Conservation (phyloP, 2,797 vertebrate genomes). For the Crenichthys baileyi region DNA sequence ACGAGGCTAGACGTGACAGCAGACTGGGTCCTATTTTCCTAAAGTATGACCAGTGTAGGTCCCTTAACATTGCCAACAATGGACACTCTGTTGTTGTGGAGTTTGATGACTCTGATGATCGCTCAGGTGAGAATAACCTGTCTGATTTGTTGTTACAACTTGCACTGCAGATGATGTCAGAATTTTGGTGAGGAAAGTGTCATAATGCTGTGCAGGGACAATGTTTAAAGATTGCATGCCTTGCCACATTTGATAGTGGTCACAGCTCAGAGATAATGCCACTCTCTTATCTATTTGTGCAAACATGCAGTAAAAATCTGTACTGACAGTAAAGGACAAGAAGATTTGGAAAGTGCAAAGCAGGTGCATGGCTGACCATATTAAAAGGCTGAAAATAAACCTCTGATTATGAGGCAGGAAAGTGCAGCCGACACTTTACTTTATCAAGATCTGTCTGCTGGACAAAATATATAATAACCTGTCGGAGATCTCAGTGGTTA, state of each 20-base stretch:
- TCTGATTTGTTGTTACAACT: neutral
- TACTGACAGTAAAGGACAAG: slow-evolving; percentile 25
- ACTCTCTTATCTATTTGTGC: slow-evolving; percentile 14
- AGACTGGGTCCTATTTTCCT: slow-evolving; percentile 82
- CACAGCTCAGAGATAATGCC: slow-evolving; percentile 31
- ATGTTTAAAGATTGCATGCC: neutral
- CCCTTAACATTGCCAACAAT: slow-evolving; percentile 90
- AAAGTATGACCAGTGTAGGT: slow-evolving; percentile 89
- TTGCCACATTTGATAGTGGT: slow-evolving; percentile 8
- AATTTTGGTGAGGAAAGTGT: neutral
- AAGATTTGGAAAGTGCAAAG: slow-evolving; percentile 51
- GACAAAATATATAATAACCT: slow-evolving; percentile 62
- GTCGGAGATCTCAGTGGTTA: slow-evolving; percentile 54
- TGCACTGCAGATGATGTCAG: neutral
- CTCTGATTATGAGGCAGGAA: slow-evolving; percentile 61
- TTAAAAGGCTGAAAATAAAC: slow-evolving; percentile 57
- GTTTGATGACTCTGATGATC: slow-evolving; percentile 90
- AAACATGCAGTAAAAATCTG: slow-evolving; percentile 18
- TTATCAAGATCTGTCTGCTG: slow-evolving; percentile 65
- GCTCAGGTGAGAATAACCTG: slow-evolving; percentile 82
- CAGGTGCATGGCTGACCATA: slow-evolving; percentile 42
- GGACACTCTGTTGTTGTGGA: slow-evolving; percentile 95
- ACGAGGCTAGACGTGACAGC: slow-evolving; percentile 84
- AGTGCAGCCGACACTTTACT: slow-evolving; percentile 58
- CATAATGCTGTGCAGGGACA: neutral